Base-by-base conservation (phyloP, 2,888 invertebrate species). In the Heliconius ismenius region DNA sequence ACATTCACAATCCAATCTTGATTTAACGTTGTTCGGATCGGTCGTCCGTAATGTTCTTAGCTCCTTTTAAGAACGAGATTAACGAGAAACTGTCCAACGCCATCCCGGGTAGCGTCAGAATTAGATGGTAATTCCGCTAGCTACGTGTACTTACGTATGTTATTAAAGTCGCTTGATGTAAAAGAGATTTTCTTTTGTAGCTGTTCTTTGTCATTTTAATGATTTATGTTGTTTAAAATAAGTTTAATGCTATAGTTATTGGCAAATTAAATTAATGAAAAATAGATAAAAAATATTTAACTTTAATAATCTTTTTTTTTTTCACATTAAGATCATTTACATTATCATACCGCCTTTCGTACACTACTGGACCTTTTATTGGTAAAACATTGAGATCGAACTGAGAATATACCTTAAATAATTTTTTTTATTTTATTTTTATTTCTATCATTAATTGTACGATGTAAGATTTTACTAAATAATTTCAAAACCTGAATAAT, bases 1-100 rank as follows among this genome's bases (percentile, higher is more conserved):
- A 80, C 78, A 79, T 80, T 80, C 78, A 78, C 79, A 80, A 81
- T 82, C 80, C 81, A 82, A 82, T 82, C 80, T 79, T 80, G 78
- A 77, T 81, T 80, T 78, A 78, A 78, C 75, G 78, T 80, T 76
- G 74, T 80, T 81, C 77, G 76, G 79, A 78, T 80, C 79, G 73
- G 70, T 74, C 74, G 74, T 77, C 74, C 77, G 81, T 79, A 74
- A 73, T 73, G 77, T 76, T 74, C 67, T 73, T 75, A 74, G 65
- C 74, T 68, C 78, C 69, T 77, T 81, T 80, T 80, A 80, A 80
- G 79, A 79, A 77, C 76, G 80, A 82, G 79, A 81, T 81, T 80
- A 80, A 80, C 79, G 79, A 79, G 77, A 78, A 80, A 79, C 79
- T 79, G 79, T 78, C 79, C 74, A 60, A 79, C 75, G 67, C 68